Base-by-base conservation (phyloP, 2,888 invertebrate genomes). In the Lasioglossum zephyrum region DNA sequence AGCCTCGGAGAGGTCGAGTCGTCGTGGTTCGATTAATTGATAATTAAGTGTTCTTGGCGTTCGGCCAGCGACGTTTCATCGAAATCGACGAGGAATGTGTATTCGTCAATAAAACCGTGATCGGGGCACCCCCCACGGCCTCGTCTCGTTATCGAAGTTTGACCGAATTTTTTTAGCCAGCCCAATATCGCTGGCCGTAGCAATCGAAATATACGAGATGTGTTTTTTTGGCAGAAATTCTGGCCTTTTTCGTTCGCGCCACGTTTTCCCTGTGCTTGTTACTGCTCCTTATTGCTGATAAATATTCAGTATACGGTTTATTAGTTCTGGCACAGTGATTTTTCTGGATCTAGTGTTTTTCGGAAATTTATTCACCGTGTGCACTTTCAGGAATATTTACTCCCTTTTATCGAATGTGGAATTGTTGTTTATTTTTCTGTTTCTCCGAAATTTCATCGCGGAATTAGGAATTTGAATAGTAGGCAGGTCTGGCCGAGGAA, bases 21-120 rank as follows among this genome's bases (percentile, higher is more conserved):
- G 16, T 49, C 36, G 39, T 60, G 74, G 73, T 75, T 70, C 88
- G 77, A 79, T 73, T 88, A 85, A 85, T 88, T 88, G 85, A 85
- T 88, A 88, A 86, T 88, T 84, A 84, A 88, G 66, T 70, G 83
- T 81, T 69, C 60, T 18, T 79, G 83, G 81, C 72, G 63, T 22
- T 26, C 49, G 44, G 31, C 87, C 81, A 84, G 63, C 36, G 49
- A 41, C 69, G 60, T 73, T 81, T 79, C 63, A 79, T 72, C 73
- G 74, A 60, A n/a, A 41, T 70, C 70, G 41, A 22, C 41, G n/a
- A 5, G 70, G 6, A 41, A n/a, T n/a, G n/a, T 70, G 41, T 70
- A n/a, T n/a, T 13, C 70, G 41, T 70, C 41, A 0, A 41, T n/a
- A n/a, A n/a, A 41, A 41, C n/a, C 41, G 66, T 66, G 66, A 66